Percentiles rank a stretch among this genome's conserved stretches.
These are phyloP conservation scores for Ophiothrix spiculata DNA, from an alignment of 35 echinoderm and acorn worm genomes.

Conservation along the genomic window DNA sequence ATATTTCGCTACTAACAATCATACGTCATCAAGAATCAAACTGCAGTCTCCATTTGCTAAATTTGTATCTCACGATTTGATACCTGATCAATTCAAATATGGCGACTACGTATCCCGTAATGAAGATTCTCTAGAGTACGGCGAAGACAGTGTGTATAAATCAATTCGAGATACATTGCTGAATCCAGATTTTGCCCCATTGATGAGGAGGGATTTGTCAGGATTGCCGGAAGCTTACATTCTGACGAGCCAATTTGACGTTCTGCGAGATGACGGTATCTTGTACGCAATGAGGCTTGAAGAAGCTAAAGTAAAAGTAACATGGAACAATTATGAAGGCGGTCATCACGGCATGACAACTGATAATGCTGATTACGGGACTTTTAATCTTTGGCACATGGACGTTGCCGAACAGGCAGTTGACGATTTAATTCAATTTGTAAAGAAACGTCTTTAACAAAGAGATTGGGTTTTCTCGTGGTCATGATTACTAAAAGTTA, in stretches of 20 bases:
- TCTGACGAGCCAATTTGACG: conserved; percentile 40
- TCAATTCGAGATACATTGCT: conserved; percentile 25
- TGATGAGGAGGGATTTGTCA: conserved; percentile 42
- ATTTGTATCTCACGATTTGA: conserved; percentile 11
- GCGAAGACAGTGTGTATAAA: conserved; percentile 23
- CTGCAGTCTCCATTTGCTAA: too few species aligned
- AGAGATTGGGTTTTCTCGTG: too few species aligned
- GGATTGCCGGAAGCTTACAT: conserved; percentile 69
- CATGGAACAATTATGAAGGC: conserved; percentile 53
- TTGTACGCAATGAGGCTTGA: conserved; percentile 54
- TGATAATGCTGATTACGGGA: too few species aligned
- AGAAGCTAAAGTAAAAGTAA: conserved; percentile 45
- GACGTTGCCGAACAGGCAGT: too few species aligned
- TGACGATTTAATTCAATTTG: too few species aligned
- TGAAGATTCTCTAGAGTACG: background rate
- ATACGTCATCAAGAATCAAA: conserved; percentile 1
- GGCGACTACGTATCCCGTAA: background rate
- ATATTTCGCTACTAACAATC: conserved; percentile 6
- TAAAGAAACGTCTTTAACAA: too few species aligned
- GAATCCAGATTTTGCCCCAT: conserved; percentile 39
- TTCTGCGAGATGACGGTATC: conserved; percentile 71
- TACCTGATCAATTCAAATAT: conserved; percentile 35
- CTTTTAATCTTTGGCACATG: too few species aligned
- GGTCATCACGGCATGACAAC: conserved; percentile 50
- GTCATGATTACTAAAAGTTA: too few species aligned